A percentile compares a stretch with the other conserved stretches of the same genome.
Conservation (phyloP, 2,113 vertebrate species). For the Thinocorus orbignyianus region DNA sequence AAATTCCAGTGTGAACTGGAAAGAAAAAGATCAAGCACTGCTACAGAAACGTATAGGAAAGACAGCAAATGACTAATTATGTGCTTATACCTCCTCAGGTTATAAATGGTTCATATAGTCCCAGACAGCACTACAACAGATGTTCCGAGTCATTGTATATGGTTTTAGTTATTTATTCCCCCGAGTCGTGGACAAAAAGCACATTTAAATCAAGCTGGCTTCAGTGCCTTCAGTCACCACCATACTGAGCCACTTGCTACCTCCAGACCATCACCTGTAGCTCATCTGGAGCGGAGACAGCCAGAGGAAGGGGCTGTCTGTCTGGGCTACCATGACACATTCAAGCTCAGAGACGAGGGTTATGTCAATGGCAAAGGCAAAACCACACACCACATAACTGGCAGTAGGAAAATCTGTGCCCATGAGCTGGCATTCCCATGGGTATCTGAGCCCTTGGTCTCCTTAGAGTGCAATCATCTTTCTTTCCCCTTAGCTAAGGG, state of each 20-base stretch:
- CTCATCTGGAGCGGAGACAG: not conserved
- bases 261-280: not conserved
- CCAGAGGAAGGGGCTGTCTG: accelerated
- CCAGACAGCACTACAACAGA: not conserved
- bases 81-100: not conserved
- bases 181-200: not conserved
- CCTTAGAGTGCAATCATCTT: not conserved
- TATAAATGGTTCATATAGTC: not conserved
- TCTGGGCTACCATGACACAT: accelerated
- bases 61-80: not conserved
- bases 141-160: not conserved
- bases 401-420: not conserved
- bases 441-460: not conserved
- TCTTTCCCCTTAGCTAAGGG: not conserved
- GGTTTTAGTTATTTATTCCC: not conserved
- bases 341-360: not conserved
- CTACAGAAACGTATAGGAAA: not conserved
- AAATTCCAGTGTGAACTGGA: not conserved
- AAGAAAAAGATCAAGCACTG: not conserved
- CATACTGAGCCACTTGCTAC: not conserved
- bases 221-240: not conserved
- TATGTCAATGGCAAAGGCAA: not conserved
- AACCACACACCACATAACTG: accelerated
- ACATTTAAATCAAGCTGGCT: not conserved
- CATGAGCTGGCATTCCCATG: accelerated